Conservation (phyloP, 1,140 invertebrate genomes). For the Aphis gossypii region DNA sequence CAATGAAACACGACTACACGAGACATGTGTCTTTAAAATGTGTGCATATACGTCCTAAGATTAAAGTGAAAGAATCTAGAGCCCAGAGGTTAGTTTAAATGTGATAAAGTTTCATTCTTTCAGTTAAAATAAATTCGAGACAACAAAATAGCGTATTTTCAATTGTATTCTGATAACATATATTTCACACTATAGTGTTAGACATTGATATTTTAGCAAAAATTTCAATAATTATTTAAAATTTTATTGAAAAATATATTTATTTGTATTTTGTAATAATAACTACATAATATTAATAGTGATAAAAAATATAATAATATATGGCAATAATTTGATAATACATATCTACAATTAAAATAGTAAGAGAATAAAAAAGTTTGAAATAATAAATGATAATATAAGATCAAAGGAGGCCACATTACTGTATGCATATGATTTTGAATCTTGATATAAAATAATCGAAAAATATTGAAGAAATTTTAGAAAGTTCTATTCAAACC, state of each 20-base stretch:
- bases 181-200: too few relatives aligned
- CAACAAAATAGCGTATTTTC: neutral
- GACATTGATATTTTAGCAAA: too few relatives aligned
- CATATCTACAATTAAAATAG: neutral
- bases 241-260: too few relatives aligned
- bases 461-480: neutral
- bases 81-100: neutral
- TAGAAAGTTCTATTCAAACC: neutral
- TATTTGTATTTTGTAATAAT: neutral
- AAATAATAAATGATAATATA: neutral
- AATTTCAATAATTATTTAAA: too few relatives aligned
- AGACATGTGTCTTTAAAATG: neutral
- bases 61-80: neutral
- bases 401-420: neutral
- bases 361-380: neutral
- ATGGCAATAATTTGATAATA: neutral
- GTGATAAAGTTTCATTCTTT: neutral
- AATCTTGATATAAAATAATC: neutral
- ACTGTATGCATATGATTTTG: too few relatives aligned
- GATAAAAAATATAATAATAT: neutral
- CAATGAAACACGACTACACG: neutral
- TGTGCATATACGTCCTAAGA: neutral
- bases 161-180: neutral
- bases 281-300: neutral
- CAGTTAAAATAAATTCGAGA: neutral